phyloP scores from a whole-genome alignment of 2,113 vertebrate genomes.

The Egretta garzetta region DNA sequence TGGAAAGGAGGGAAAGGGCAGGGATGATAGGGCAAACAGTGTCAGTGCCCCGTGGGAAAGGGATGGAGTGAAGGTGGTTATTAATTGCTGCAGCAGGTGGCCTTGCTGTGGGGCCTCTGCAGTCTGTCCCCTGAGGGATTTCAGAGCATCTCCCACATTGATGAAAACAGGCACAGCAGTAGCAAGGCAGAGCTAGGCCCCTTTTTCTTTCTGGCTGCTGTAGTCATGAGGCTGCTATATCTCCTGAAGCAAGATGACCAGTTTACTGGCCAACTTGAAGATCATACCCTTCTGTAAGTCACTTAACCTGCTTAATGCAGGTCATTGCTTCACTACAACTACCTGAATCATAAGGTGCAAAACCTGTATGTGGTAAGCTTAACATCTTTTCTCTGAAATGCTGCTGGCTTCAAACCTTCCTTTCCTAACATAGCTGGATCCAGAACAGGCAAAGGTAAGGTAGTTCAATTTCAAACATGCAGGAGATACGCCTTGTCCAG shows the following conservation, averaged over 20 bases:
- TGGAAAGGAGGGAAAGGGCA: not conserved
- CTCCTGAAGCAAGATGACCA: not conserved
- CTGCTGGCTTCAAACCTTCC: not conserved
- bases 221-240: not conserved
- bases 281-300: not conserved
- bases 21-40: not conserved
- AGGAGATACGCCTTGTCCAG: not conserved
- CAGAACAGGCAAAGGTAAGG: not conserved
- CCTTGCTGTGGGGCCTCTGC: not conserved
- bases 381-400: not conserved
- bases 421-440: not conserved
- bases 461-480: not conserved
- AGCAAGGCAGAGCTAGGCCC: not conserved
- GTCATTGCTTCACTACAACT: not conserved
- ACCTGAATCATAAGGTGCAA: not conserved
- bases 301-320: not conserved
- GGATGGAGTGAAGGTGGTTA: not conserved
- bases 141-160: not conserved
- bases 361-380: not conserved
- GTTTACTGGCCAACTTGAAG: not conserved
- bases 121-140: too few species aligned
- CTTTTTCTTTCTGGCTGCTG: not conserved
- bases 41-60: not conserved
- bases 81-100: not conserved
- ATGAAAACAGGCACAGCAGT: not conserved